Evolutionary conservation across 2,888 invertebrate genomes (phyloP).

Genomic region (Leptarthrus brevirostris): DNA sequence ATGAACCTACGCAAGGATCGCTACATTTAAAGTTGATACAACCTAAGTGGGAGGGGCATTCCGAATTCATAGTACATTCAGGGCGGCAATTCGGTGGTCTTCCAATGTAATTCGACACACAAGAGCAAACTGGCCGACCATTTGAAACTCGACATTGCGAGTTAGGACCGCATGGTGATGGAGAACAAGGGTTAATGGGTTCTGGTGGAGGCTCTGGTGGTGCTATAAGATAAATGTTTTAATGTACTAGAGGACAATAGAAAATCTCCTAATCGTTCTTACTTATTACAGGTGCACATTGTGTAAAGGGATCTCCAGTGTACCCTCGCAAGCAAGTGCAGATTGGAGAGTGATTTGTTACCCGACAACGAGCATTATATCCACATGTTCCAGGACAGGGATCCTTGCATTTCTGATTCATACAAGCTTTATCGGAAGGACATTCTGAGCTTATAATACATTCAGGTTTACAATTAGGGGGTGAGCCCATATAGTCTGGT

Average conservation of each 20-base stretch:
- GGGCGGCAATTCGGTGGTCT: conserved; percentile 74
- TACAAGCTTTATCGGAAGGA: conserved; percentile 77
- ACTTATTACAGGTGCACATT: conserved; percentile 70
- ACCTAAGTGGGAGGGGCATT: conserved; percentile 69
- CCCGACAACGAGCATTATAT: conserved; percentile 76
- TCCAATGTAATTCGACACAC: conserved; percentile 72
- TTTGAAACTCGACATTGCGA: conserved; percentile 69
- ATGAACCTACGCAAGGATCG: conserved; percentile 76
- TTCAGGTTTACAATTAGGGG: conserved; percentile 81
- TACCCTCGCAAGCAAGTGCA: conserved; percentile 77
- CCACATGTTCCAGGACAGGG: conserved; percentile 83
- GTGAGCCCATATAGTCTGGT: conserved; percentile 76
- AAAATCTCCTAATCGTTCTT: conserved; percentile 59
- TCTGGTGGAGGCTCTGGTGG: conserved; percentile 59
- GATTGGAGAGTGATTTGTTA: conserved; percentile 81
- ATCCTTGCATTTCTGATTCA: conserved; percentile 80
- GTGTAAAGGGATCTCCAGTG: conserved; percentile 81
- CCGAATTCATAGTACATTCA: conserved; percentile 72
- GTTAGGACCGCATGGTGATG: conserved; percentile 76
- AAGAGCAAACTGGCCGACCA: conserved; percentile 71
- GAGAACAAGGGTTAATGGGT: conserved; percentile 70
- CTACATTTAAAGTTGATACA: conserved; percentile 70
- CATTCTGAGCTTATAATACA: conserved; percentile 83
- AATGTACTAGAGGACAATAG: no score
- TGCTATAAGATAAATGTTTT: conserved; percentile 55